Evolutionary conservation across 2,113 vertebrate genomes (phyloP), one percentile per base, ranked within the genome.

Genomic region (Bujurquina vittata): DNA sequence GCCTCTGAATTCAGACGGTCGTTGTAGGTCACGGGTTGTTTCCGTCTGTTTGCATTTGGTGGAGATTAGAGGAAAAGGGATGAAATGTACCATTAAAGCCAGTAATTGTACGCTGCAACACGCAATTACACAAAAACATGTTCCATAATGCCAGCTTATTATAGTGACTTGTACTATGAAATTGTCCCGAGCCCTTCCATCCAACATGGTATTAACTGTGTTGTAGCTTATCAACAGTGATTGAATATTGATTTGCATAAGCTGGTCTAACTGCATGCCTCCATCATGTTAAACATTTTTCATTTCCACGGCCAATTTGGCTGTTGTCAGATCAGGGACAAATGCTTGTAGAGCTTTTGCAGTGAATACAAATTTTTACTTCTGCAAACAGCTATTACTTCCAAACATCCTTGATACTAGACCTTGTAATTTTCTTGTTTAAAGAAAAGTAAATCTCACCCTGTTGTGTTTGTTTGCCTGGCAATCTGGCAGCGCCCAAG

Each of bases 221-320:
- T 59, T 57, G 22, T 75, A 61, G 55, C 33, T 76, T 78, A 56
- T 73, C 77, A 75, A 35, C 6, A 2, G 35, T 23, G 59, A 88
- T 73, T 79, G 37, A 77, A 78, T 84, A 75, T 87, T 81, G 65
- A 86, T 88, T 91, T 67, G 23, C 73, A 74, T 22, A 7, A 83
- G 61, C 55, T 12, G 29, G 10, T 65, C 43, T 10, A 54, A 75
- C 31, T 59, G n/a, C 18, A 55, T 72, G 22, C n/a, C 11, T 84
- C 61, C 10, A 22, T 72, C 61, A 69, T 26, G 17, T 76, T 43
- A 60, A 79, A 63, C 10, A 6, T 29, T 75, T 78, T 77, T 43
- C 55, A 22, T 23, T 72, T 61, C 69, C 33, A 3, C 63, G 55
- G 62, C 23, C 8, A 74, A 26, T 82, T 69, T 18, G 76, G 7